Base-by-base conservation (phyloP, 2,113 vertebrate species). In the Periophthalmus modestus region DNA sequence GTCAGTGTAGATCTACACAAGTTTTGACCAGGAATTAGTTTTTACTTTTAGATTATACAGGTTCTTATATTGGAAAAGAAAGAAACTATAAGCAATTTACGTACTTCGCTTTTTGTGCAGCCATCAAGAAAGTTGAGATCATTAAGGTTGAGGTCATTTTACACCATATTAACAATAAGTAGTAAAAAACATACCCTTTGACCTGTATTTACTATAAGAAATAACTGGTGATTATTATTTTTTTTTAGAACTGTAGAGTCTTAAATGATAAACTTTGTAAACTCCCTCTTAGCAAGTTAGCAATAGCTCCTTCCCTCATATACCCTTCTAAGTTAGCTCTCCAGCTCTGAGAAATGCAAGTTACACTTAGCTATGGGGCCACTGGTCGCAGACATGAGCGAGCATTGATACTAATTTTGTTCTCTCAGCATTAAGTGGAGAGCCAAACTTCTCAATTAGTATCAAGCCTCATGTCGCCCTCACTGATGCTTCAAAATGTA, bases 401-500 rank as follows among this genome's bases (percentile, higher is more conserved):
- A 77, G 86, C 85, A 62, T 92, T 94, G 88, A 92, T 95, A 93
- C 95, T 96, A 96, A 95, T 96, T 96, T 96, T 95, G 95, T 93
- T 92, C 90, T 88, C 89, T 95, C 91, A 87, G 86, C 92, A 86
- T 93, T 79, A 84, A 70, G 76, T 87, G 54, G 92, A 91, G 91
- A 94, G 89, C 74, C 74, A 79, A 88, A 89, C 91, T 92, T 93
- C 91, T 87, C 90, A 97, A 96, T 96, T 95, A 95, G 95, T 95
- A 94, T 91, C 87, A 90, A 94, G 87, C 89, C 85, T 92, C 95
- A 94, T 96, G 96, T 95, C 91, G 93, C 91, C 91, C 80, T 88
- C 92, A 94, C 85, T 91, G 95, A 98, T 97, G 96, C 96, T 97
- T 95, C 95, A 96, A 97, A 97, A 97, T 97, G 97, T 97, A 96